Base-by-base conservation (phyloP, 2,113 vertebrate genomes). In the Coptodon bakossiorum region DNA sequence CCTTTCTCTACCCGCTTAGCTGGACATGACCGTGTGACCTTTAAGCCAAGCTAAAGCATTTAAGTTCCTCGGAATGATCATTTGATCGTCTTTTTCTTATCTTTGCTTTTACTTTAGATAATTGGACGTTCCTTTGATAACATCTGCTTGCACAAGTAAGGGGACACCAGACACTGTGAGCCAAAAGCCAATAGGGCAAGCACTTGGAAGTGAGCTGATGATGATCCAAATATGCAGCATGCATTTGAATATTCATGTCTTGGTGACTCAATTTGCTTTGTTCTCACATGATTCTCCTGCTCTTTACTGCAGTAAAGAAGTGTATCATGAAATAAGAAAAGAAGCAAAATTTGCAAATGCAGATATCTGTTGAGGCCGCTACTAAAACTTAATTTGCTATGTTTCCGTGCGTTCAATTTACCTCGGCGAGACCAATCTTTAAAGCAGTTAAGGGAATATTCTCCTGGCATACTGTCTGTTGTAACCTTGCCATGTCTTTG, bases 61-160 rank as follows among this genome's bases (percentile, higher is more conserved):
- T 54, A 83, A 87, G 85, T 88, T 80, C 68, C 27, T 48, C 12
- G n/a, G n/a, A 80, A 82, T 86, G 82, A 89, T 92, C 63, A 90
- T 90, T 84, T 90, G 86, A 92, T 89, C 19, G 68, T 90, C 59
- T 87, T 92, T 82, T 89, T 61, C 36, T 81, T 85, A 76, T 84
- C 81, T 90, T 87, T 89, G 82, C 81, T 78, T 89, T 85, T 61
- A 91, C 78, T 91, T 86, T 84, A 88, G 61, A 73, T 89, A 85
- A 90, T 88, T 91, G 85, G 83, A 90, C 43, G 63, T 88, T 81
- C 34, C 83, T 91, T 71, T 90, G 85, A 88, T 86, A 79, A 85
- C 82, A 16, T 63, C 66, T 24, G 57, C 38, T 88, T 43, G 19
- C 13, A 12, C 22, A 80, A 85, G 82, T 63, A 2, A 68, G 34